Evolutionary conservation across 2,888 invertebrate genomes (phyloP).

Genomic region (Sarcophaga subvicina): DNA sequence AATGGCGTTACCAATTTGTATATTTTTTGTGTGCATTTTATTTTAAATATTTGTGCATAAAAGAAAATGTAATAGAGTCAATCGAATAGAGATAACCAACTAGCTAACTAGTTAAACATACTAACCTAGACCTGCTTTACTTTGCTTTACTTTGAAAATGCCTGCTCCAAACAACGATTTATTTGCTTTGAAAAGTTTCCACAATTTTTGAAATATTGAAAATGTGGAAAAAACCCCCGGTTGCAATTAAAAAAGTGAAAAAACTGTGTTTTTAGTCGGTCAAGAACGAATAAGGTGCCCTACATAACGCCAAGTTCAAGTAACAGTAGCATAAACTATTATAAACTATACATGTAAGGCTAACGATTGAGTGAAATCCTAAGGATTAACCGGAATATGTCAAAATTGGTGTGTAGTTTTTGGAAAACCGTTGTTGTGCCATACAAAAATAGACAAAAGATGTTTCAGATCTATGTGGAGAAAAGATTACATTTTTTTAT

Average conservation of each 20-base stretch:
- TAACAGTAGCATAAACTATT: background rate
- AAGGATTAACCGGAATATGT: too few species aligned
- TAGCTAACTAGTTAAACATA: constrained; percentile 50
- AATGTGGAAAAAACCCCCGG: background rate
- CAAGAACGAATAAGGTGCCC: background rate
- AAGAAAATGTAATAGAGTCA: constrained; percentile 41
- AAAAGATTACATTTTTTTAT: too few species aligned
- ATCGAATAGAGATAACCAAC: background rate
- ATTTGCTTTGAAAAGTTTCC: constrained; percentile 44
- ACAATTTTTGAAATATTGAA: constrained; percentile 26
- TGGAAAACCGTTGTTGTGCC: too few species aligned
- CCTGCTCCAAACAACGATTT: constrained; percentile 2
- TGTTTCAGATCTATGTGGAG: too few species aligned
- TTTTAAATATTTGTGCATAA: background rate
- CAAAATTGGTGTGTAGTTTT: too few species aligned
- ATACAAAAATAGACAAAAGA: too few species aligned
- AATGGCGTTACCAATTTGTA: background rate
- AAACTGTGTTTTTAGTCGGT: background rate
- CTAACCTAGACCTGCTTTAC: constrained; percentile 62
- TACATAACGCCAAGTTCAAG: background rate
- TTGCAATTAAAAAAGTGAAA: background rate
- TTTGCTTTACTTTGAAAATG: constrained; percentile 18
- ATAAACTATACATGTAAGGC: too few species aligned
- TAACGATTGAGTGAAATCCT: too few species aligned
- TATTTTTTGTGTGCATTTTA: background rate